Evolutionary conservation across 2,797 vertebrate genomes (phyloP), one percentile per base, ranked within the genome.

Genomic region (Euthynnus affinis): DNA sequence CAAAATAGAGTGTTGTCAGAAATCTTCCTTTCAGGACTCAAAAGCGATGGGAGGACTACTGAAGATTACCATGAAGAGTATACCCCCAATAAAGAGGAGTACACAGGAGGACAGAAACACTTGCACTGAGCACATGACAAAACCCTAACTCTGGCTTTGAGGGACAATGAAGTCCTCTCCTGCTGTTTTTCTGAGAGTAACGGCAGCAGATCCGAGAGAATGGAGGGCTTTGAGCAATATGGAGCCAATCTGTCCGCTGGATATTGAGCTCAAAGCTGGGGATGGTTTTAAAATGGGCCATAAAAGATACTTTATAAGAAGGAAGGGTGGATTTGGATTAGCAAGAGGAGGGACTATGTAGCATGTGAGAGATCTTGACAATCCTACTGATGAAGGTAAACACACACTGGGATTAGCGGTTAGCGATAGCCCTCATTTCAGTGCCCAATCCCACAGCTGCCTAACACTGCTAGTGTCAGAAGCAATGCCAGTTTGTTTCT

Each of bases 371-470:
- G 78, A 85, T 75, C 67, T 78, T 86, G 74, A 91, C 81, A 85
- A 86, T 87, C 76, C 74, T 8, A 46, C 71, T 65, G 81, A 86
- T 74, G 84, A 82, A 91, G 80, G 87, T 92, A 90, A 91, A 90
- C 86, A 87, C 83, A 90, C 86, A 78, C 74, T 69, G 78, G 86
- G 87, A 91, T 93, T 92, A 91, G 83, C 34, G 59, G 83, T 84
- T 76, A 90, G 85, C 48, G 64, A 89, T 89, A 87, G 81, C 85
- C 72, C 79, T 87, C 57, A 68, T 90, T 85, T 79, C 78, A 14
- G 64, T 87, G 80, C 88, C 91, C 83, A 88, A 78, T 88, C 87
- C 84, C 83, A 81, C 83, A 86, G 83, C 88, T 91, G 86, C 87
- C 83, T 77, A 70, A 70, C 80, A 78, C 76, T 77, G 85, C 69